Evolutionary conservation across 2,888 invertebrate species (phyloP), one percentile per base, ranked within the genome.

Genomic region (Erynnis tages): DNA sequence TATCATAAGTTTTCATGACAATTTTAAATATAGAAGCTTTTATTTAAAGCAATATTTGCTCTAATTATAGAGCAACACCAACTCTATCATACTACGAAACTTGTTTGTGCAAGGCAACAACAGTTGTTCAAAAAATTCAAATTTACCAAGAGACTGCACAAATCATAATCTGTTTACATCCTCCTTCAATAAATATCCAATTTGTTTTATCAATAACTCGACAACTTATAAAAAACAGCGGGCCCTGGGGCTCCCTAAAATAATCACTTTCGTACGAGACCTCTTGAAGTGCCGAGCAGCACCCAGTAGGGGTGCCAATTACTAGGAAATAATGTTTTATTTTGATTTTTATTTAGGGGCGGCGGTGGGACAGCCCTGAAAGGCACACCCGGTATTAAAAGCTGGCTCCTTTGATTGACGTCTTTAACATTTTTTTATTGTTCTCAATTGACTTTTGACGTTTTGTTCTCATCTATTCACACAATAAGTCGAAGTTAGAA

Each of bases 311-410:
- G 88, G 84, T 78, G 86, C 89, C 88, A 88, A 88, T 89, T 88
- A 87, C 81, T 71, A 76, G 66, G 71, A 84, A 85, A 87, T 85
- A 88, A 83, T 83, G 80, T 86, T 84, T 69, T 84, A 82, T 83
- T 86, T 82, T 76, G 67, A 76, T 82, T 86, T 88, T 85, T 85
- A 86, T 87, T 88, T 87, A 82, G 84, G 87, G 89, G 87, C 83
- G 85, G 82, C 80, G 82, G 85, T 86, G 87, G 85, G 88, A 88
- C 82, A 79, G 57, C 83, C 85, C 78, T 84, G 88, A 73, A 79
- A 89, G 71, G 80, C 66, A 88, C 75, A 88, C 87, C 84, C 76
- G 80, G 71, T 71, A 88, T 87, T 89, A 88, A 84, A 79, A 69
- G 71, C 74, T 76, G 79, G 72, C 73, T 75, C 72, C 72, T 82